These are phyloP conservation scores for Eupithecia subumbrata DNA, from an alignment of 2,888 invertebrate species.

Conservation along the genomic window DNA sequence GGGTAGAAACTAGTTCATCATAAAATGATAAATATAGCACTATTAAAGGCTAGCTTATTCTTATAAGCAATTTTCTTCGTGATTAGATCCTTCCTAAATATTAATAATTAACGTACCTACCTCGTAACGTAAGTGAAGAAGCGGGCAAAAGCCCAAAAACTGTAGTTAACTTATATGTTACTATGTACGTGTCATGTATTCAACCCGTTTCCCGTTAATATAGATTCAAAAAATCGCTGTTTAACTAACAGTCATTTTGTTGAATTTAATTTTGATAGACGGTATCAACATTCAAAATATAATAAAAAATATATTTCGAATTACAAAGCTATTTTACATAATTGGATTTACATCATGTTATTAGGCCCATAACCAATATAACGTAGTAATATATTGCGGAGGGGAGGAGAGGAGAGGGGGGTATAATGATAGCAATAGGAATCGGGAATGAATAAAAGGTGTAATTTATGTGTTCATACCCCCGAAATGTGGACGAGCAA, in stretches of 20 bases:
- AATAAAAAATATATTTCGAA: constrained; percentile 1
- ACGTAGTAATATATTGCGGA: constrained; percentile 31
- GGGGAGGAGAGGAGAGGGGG: constrained; percentile 46
- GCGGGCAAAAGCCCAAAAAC: too few species aligned
- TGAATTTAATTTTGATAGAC: neutral
- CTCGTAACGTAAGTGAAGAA: too few species aligned
- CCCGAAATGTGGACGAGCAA: constrained; percentile 74
- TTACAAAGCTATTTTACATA: constrained; percentile 19
- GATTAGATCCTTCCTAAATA: too few species aligned
- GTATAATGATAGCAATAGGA: constrained; percentile 76
- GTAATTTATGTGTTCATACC: constrained; percentile 77
- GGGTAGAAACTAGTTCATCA: too few species aligned
- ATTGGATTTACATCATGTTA: constrained; percentile 21
- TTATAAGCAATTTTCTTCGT: too few species aligned
- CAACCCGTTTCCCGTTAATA: neutral
- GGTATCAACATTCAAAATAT: neutral
- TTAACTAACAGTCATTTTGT: neutral
- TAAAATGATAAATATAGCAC: too few species aligned
- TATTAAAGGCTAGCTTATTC: too few species aligned
- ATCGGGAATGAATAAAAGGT: constrained; percentile 78
- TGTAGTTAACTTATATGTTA: too few species aligned
- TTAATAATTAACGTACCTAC: too few species aligned
- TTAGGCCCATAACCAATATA: constrained; percentile 33
- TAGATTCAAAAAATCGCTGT: neutral
- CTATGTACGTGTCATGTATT: neutral